Percentiles rank a stretch among this genome's conserved stretches.
phyloP scores from a whole-genome alignment of 2,113 vertebrate genomes.

The Ciconia maguari region DNA sequence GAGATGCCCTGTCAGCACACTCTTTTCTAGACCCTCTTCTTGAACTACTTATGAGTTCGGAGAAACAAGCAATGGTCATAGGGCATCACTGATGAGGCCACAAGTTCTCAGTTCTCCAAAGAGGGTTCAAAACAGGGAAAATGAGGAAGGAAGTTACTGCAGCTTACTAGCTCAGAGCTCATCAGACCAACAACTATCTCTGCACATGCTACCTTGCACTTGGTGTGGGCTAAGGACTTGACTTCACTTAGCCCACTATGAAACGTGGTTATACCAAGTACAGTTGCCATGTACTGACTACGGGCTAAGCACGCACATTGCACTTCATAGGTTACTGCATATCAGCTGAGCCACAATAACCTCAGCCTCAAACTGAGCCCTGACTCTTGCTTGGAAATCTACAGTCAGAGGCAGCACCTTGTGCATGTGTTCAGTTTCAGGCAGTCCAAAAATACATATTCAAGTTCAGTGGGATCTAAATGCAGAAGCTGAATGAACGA shows the following conservation, averaged over 20 bases:
- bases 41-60: not conserved
- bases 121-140: not conserved
- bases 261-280: not conserved
- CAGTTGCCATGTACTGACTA: not conserved
- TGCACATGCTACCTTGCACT: not conserved
- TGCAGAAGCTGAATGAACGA: not conserved
- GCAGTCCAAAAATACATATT: not conserved
- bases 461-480: not conserved
- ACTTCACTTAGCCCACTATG: not conserved
- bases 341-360: not conserved
- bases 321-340: not conserved
- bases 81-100: not conserved
- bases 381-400: not conserved
- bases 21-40: not conserved
- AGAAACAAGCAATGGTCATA: not conserved
- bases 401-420: not conserved
- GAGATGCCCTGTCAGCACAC: not conserved
- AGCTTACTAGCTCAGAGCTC: not conserved
- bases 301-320: fast-evolving
- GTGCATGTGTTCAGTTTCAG: not conserved
- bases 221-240: not conserved
- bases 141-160: not conserved
- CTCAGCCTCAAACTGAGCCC: not conserved
- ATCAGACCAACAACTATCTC: not conserved
- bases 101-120: not conserved